These are phyloP conservation scores for Lepus timidus DNA, from an alignment of 2,113 vertebrate species.

Conservation along the genomic window DNA sequence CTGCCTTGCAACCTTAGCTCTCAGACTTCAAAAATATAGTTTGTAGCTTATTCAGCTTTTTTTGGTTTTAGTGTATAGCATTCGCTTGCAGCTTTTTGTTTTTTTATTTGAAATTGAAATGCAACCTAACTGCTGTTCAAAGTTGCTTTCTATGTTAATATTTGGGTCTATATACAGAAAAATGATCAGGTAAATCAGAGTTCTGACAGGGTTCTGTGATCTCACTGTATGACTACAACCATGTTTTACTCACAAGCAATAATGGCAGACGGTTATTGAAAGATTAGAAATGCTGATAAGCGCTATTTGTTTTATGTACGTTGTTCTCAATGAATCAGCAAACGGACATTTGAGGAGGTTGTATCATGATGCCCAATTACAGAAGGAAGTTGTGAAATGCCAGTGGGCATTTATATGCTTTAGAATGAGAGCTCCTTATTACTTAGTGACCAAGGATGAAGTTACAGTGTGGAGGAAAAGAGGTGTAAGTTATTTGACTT, in stretches of 20 bases:
- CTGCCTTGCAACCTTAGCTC: not conserved
- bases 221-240: not conserved
- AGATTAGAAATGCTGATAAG: not conserved
- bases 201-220: not conserved
- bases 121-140: not conserved
- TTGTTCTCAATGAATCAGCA: conserved; percentile 23
- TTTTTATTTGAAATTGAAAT: conserved; percentile 20
- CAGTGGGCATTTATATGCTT: too few species aligned
- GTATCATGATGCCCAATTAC: not conserved
- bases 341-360: not conserved
- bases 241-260: conserved; percentile 9
- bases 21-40: not conserved
- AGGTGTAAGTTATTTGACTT: not conserved
- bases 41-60: not conserved
- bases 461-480: not conserved
- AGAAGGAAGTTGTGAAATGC: not conserved
- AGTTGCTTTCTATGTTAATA: not conserved
- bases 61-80: not conserved
- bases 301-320: not conserved
- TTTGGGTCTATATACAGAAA: not conserved
- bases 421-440: too few species aligned
- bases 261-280: not conserved
- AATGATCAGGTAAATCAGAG: not conserved
- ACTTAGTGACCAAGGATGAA: not conserved
- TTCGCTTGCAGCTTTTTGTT: not conserved